phyloP scores from a whole-genome alignment of 2,888 invertebrate species.

The Tholera decimalis region DNA sequence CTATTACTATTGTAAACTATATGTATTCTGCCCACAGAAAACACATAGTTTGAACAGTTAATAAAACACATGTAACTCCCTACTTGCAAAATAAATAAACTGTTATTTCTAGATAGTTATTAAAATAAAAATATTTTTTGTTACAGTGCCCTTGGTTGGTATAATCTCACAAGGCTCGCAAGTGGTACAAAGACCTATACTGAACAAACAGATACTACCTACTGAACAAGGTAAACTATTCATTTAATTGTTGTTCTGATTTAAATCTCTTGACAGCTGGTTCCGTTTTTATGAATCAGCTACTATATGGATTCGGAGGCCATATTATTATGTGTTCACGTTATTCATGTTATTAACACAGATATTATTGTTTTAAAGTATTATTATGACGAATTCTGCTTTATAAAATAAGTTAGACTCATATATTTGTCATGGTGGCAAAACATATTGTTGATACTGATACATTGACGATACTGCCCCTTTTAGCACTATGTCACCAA shows the following conservation, averaged over 20 bases:
- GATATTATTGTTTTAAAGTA: background rate
- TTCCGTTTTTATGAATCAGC: conserved; percentile 16
- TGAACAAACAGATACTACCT: conserved; percentile 87
- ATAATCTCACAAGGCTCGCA: conserved; percentile 88
- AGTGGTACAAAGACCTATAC: conserved; percentile 87
- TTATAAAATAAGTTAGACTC: no score
- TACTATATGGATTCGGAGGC: background rate
- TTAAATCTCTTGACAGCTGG: conserved; percentile 13
- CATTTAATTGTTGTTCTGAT: conserved; percentile 26
- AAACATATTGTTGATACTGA: no score
- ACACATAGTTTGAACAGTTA: no score
- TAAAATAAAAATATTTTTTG: conserved; percentile 37
- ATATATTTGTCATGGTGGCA: no score
- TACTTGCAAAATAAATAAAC: no score
- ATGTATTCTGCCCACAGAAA: no score
- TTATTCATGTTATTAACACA: background rate
- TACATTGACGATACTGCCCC: no score
- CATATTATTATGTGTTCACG: background rate
- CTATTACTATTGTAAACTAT: no score
- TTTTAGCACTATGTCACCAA: no score
- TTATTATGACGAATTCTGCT: no score
- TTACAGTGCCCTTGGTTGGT: conserved; percentile 86
- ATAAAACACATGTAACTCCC: no score
- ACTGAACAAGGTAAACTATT: conserved; percentile 85
- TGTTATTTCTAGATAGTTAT: background rate